phyloP scores from a whole-genome alignment of 2,113 vertebrate genomes.

The Sinocyclocheilus maitianheensis region DNA sequence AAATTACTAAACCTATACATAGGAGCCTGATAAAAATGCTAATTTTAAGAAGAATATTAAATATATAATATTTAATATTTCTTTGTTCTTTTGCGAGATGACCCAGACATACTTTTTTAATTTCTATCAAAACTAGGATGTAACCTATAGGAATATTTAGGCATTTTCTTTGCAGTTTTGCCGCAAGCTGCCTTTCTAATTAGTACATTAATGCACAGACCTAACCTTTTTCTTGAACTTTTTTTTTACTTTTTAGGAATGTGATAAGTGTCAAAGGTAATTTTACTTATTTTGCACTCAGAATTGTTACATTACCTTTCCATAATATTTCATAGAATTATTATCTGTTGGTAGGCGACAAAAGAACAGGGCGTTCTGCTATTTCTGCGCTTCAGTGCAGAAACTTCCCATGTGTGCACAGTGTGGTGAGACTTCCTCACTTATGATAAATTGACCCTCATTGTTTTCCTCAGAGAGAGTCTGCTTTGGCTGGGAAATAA shows the following conservation, averaged over 20 bases:
- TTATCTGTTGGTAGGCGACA: constrained; percentile 80
- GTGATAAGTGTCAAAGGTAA: constrained; percentile 98
- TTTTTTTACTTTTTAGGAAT: constrained; percentile 78
- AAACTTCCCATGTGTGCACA: constrained; percentile 95
- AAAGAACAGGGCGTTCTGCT: constrained; percentile 98
- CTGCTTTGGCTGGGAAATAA: background rate
- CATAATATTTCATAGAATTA: constrained; percentile 19
- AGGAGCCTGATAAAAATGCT: too few species aligned
- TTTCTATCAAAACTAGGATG: background rate
- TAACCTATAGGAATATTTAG: background rate
- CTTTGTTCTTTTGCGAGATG: too few species aligned
- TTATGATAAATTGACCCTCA: background rate
- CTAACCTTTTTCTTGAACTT: constrained; percentile 43
- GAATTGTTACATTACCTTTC: constrained; percentile 7
- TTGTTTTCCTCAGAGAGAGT: background rate
- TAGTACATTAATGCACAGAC: background rate
- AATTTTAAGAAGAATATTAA: too few species aligned
- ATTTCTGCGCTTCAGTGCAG: constrained; percentile 93
- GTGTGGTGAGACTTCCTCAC: constrained; percentile 85
- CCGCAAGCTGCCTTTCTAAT: too few species aligned
- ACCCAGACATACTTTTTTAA: too few species aligned
- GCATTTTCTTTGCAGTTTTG: background rate
- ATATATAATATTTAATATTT: too few species aligned
- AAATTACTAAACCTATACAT: too few species aligned
- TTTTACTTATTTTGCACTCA: background rate